Evolutionary conservation across 2,797 vertebrate species (phyloP).

Genomic region (Threskiornis aethiopicus): DNA sequence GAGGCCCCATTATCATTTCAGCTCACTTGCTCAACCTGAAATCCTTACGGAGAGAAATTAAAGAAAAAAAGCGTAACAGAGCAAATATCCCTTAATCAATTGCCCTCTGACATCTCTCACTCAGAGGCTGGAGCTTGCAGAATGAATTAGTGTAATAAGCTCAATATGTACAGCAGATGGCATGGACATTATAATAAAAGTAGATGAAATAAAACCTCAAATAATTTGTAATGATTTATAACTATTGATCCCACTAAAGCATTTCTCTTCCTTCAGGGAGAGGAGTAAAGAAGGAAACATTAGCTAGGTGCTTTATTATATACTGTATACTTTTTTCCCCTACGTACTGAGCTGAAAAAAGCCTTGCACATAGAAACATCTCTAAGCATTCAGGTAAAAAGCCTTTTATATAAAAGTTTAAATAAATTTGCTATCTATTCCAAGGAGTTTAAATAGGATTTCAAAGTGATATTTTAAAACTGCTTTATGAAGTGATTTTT

Average conservation of each 20-base stretch:
- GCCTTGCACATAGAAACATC: background rate
- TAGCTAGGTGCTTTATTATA: background rate
- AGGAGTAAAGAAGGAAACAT: background rate
- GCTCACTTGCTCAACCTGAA: background rate
- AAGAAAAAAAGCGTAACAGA: slow-evolving; percentile 23
- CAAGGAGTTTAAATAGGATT: slow-evolving; percentile 12
- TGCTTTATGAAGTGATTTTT: background rate
- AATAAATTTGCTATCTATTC: slow-evolving; percentile 29
- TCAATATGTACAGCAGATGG: slow-evolving; percentile 49
- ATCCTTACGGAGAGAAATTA: background rate
- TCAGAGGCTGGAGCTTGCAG: background rate
- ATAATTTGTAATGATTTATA: slow-evolving; percentile 32
- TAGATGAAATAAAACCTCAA: slow-evolving; percentile 51
- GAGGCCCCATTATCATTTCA: slow-evolving; percentile 31
- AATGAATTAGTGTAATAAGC: slow-evolving; percentile 52
- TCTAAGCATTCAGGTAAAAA: slow-evolving; percentile 7
- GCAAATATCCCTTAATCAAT: slow-evolving; percentile 39
- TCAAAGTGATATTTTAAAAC: slow-evolving; percentile 33
- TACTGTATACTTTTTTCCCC: background rate
- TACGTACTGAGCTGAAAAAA: background rate
- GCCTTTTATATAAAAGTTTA: slow-evolving; percentile 2
- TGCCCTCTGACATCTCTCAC: slow-evolving; percentile 55
- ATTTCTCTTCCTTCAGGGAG: slow-evolving; percentile 15
- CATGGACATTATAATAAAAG: slow-evolving; percentile 29
- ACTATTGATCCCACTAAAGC: slow-evolving; percentile 45